These are phyloP conservation scores for Alectura lathami DNA, from an alignment of 2,113 vertebrate species.

Conservation along the genomic window DNA sequence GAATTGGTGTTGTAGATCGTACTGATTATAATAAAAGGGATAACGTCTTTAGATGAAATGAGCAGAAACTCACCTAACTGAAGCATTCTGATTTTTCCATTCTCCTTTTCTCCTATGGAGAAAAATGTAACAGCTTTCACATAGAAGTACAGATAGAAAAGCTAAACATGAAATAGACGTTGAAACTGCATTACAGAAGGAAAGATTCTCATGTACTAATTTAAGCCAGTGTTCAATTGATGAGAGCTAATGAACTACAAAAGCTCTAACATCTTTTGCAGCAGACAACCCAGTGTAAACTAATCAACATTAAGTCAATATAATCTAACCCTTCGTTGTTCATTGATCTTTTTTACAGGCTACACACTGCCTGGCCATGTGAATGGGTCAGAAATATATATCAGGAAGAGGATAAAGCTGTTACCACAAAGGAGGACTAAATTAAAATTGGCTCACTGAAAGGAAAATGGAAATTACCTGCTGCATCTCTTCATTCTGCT, in stretches of 20 bases:
- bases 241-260: slow-evolving; percentile 69
- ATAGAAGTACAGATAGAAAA: neutral
- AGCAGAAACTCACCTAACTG: neutral
- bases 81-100: neutral
- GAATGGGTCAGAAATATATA: slow-evolving; percentile 15
- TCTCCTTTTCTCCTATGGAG: neutral
- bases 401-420: slow-evolving; percentile 1
- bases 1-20: neutral
- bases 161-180: slow-evolving; percentile 35
- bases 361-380: neutral
- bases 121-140: neutral
- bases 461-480: neutral
- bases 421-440: neutral
- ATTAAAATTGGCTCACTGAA: neutral
- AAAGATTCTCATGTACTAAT: slow-evolving; percentile 41
- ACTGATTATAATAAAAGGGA: neutral
- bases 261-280: slow-evolving; percentile 60
- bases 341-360: slow-evolving; percentile 54
- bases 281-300: slow-evolving; percentile 51
- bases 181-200: slow-evolving; percentile 41
- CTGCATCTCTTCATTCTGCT: neutral
- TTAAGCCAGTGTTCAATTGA: slow-evolving; percentile 59
- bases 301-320: slow-evolving; percentile 68
- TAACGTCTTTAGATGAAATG: neutral
- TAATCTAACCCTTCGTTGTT: slow-evolving; percentile 45